These are phyloP conservation scores for Selene dorsalis DNA, from an alignment of 2,797 vertebrate genomes.

Conservation along the genomic window DNA sequence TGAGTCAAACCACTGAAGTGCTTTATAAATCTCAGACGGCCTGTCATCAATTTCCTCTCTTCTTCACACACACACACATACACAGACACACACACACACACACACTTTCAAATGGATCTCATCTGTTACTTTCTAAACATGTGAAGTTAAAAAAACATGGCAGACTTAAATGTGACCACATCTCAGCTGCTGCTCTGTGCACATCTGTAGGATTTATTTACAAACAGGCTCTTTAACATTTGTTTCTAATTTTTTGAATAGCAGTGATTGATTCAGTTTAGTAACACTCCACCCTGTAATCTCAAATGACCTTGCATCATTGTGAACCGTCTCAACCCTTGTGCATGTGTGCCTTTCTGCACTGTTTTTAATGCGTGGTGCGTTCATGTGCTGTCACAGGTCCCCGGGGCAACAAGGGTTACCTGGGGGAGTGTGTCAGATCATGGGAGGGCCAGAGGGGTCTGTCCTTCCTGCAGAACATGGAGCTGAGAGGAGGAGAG, in stretches of 20 bases:
- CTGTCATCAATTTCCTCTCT: neutral
- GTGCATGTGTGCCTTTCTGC: neutral
- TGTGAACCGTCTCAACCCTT: neutral
- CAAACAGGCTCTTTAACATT: conserved; percentile 21
- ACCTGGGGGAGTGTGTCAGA: conserved; percentile 88
- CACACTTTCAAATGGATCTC: neutral
- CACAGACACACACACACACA: neutral
- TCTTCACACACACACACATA: neutral
- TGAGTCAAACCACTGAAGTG: neutral
- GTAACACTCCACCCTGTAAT: conserved; percentile 9
- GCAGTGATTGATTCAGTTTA: neutral
- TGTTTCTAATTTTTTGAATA: conserved; percentile 36
- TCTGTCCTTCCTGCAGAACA: conserved; percentile 90
- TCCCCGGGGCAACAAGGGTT: conserved; percentile 69
- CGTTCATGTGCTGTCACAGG: conserved; percentile 58
- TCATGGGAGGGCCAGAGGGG: conserved; percentile 91
- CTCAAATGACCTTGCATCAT: conserved; percentile 10
- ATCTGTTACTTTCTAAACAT: conserved; percentile 3
- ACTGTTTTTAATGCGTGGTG: neutral
- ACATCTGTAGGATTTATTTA: conserved; percentile 39
- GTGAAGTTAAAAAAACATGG: neutral
- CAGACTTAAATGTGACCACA: neutral
- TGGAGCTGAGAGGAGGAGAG: conserved; percentile 90
- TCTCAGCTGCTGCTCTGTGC: neutral
- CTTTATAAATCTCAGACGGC: neutral